Conservation (phyloP, 2,888 invertebrate species). For the Podotricha telesiphe region DNA sequence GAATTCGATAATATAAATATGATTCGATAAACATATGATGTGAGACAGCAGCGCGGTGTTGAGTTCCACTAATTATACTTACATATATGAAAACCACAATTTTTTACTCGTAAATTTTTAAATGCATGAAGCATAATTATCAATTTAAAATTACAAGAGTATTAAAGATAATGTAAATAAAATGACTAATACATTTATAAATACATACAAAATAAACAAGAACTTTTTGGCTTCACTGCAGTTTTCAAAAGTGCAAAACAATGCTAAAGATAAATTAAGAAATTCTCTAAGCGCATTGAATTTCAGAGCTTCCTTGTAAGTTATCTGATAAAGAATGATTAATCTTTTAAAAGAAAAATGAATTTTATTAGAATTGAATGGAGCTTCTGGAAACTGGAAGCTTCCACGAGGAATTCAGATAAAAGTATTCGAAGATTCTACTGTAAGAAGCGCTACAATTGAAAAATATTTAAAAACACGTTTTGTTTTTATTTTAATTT, state of each 20-base stretch:
- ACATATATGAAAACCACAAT: too few relatives aligned
- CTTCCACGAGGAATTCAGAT: background rate
- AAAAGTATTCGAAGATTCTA: background rate
- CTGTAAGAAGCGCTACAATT: background rate
- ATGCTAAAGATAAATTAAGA: slow-evolving; percentile 14
- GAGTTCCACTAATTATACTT: too few relatives aligned
- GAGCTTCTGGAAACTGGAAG: background rate
- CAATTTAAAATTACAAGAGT: too few relatives aligned
- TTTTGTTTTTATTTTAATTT: background rate
- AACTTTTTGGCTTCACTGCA: background rate
- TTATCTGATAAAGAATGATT: slow-evolving; percentile 28
- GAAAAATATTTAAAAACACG: background rate
- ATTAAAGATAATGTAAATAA: too few relatives aligned
- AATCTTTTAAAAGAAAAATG: slow-evolving; percentile 27
- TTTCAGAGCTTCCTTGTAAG: slow-evolving; percentile 20
- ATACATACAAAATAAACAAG: background rate
- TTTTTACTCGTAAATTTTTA: too few relatives aligned
- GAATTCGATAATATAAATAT: too few relatives aligned
- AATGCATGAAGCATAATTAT: too few relatives aligned
- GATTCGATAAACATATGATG: too few relatives aligned
- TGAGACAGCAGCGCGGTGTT: too few relatives aligned
- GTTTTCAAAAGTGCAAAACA: slow-evolving; percentile 8
- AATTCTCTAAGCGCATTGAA: slow-evolving; percentile 25
- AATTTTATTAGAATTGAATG: slow-evolving; percentile 20
- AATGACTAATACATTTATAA: too few relatives aligned